A percentile compares a stretch with the other conserved stretches of the same genome.
Conservation (phyloP, 2,113 vertebrate species). For the Malurus cyaneus region DNA sequence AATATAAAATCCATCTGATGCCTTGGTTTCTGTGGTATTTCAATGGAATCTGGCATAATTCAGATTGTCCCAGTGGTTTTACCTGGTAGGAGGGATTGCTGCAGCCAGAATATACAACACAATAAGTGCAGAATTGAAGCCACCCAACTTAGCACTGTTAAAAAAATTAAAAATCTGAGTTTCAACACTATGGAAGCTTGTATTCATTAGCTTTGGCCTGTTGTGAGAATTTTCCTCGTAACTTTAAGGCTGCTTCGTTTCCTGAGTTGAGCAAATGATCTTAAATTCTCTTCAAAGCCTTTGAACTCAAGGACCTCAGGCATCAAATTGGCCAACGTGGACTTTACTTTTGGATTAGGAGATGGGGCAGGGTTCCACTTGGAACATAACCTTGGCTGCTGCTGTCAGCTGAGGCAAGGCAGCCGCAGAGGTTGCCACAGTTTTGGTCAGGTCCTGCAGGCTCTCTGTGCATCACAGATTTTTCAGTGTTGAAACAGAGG, state of each 20-base stretch:
- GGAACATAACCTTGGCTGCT: neutral
- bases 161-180: neutral
- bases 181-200: neutral
- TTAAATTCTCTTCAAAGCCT: slow-evolving; percentile 17
- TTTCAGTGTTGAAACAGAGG: neutral
- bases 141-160: neutral
- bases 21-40: neutral
- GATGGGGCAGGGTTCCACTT: slow-evolving; percentile 3
- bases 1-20: neutral
- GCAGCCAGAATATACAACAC: neutral
- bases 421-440: neutral
- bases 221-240: neutral
- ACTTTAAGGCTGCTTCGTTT: neutral
- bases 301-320: neutral
- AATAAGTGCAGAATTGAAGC: neutral
- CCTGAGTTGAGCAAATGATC: neutral
- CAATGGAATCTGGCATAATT: neutral
- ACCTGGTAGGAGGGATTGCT: neutral
- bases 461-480: slow-evolving; percentile 29
- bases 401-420: neutral
- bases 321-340: neutral
- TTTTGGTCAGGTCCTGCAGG: slow-evolving; percentile 16
- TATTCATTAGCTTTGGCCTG: neutral
- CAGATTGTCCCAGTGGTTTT: neutral
- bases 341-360: slow-evolving; percentile 9